Conservation (phyloP, 2,888 invertebrate genomes). For the Leptogaster cylindrica region DNA sequence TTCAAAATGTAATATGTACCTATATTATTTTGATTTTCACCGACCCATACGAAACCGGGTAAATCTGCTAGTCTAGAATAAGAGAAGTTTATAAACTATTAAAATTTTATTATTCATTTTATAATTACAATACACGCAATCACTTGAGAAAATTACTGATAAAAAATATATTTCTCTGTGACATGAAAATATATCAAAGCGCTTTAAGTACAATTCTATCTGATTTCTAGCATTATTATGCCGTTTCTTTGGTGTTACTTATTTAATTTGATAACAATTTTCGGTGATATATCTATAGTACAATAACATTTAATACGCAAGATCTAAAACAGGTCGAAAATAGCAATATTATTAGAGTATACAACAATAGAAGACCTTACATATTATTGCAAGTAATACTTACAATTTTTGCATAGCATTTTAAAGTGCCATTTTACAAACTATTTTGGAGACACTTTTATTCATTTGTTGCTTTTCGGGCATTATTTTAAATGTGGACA, state of each 20-base stretch:
- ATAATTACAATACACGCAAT: slow-evolving; percentile 30
- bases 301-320: slow-evolving; percentile 33
- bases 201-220: slow-evolving; percentile 30
- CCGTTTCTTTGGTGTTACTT: slow-evolving; percentile 35
- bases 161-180: slow-evolving; percentile 40
- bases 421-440: too few species aligned
- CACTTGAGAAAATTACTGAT: slow-evolving; percentile 36
- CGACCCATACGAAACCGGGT: too few species aligned
- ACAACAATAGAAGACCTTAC: too few species aligned
- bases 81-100: too few species aligned
- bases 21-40: too few species aligned
- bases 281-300: slow-evolving; percentile 5
- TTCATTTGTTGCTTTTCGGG: too few species aligned
- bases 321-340: slow-evolving; percentile 23
- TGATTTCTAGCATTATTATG: slow-evolving; percentile 27
- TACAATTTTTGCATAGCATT: slow-evolving; percentile 1
- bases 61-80: too few species aligned
- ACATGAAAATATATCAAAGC: slow-evolving; percentile 37
- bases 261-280: slow-evolving; percentile 26
- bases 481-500: too few species aligned
- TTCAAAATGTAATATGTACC: too few species aligned
- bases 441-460: too few species aligned
- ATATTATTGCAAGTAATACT: too few species aligned
- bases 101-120: slow-evolving; percentile 21
- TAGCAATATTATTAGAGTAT: slow-evolving; percentile 11